Evolutionary conservation across 2,113 vertebrate species (phyloP).

Genomic region (Macquaria australasica): DNA sequence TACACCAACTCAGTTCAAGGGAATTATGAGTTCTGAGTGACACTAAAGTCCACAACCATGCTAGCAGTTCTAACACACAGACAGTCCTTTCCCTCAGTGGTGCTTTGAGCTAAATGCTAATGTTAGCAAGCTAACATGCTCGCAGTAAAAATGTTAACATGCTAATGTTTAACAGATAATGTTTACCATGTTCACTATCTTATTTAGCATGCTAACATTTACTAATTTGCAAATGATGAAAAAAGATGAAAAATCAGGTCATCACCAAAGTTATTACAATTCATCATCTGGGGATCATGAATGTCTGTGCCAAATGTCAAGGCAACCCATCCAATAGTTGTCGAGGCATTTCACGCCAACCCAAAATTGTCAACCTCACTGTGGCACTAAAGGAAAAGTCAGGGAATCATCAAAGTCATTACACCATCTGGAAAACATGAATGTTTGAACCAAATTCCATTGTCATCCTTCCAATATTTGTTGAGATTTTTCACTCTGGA

Average conservation of each 20-base stretch:
- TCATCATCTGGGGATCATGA: neutral
- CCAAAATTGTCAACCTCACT: neutral
- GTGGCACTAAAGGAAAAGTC: neutral
- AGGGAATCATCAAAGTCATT: neutral
- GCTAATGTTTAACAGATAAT: neutral
- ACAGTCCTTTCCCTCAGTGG: neutral
- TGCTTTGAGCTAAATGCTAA: neutral
- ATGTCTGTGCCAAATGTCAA: neutral
- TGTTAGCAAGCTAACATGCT: neutral
- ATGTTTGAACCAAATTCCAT: neutral
- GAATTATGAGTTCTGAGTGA: neutral
- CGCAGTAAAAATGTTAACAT: neutral
- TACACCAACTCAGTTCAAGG: no score
- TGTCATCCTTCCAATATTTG: neutral
- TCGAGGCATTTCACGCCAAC: neutral
- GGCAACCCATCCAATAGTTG: neutral
- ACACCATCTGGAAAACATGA: neutral
- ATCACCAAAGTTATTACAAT: neutral
- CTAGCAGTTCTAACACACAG: neutral
- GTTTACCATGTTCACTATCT: neutral
- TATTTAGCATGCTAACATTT: neutral
- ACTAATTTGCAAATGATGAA: neutral
- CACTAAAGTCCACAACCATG: neutral
- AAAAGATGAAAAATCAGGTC: neutral
- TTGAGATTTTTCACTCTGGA: neutral